Conservation (phyloP, 1,140 invertebrate species). For the Papilio dardanus region DNA sequence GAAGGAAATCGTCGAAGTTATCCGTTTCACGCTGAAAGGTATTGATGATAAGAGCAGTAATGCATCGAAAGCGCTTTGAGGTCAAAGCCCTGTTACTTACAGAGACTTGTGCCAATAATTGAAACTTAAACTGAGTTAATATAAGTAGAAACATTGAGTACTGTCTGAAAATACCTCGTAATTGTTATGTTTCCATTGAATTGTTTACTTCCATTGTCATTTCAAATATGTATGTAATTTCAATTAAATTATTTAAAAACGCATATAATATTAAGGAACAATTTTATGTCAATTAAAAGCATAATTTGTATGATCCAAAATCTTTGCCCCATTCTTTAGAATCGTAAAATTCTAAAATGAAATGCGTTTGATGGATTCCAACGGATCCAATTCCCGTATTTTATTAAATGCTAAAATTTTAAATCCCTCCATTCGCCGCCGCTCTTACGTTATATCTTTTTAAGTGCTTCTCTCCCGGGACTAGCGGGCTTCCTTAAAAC, state of each 20-base stretch:
- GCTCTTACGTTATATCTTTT: constrained; percentile 12
- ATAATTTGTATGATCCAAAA: not conserved
- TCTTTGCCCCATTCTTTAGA: not conserved
- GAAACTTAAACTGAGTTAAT: not conserved
- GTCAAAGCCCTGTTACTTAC: not conserved
- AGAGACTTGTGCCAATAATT: not conserved
- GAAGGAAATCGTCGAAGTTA: not conserved
- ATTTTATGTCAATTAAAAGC: not conserved
- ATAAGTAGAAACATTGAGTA: not conserved
- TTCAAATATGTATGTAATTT: not conserved
- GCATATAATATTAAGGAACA: not conserved
- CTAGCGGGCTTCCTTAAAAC: not conserved
- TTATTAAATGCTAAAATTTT: constrained; percentile 14
- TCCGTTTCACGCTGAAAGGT: not conserved
- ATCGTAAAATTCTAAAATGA: not conserved
- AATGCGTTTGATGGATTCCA: constrained; percentile 11
- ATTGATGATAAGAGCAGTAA: not conserved
- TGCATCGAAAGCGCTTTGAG: not conserved
- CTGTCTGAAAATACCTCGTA: no score
- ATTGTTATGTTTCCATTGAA: no score
- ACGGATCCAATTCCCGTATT: not conserved
- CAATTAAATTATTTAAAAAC: not conserved
- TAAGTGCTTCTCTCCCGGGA: not conserved
- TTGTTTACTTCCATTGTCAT: no score
- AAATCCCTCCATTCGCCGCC: not conserved